Evolutionary conservation across 2,113 vertebrate genomes (phyloP).

Genomic region (Atlantisia rogersi): DNA sequence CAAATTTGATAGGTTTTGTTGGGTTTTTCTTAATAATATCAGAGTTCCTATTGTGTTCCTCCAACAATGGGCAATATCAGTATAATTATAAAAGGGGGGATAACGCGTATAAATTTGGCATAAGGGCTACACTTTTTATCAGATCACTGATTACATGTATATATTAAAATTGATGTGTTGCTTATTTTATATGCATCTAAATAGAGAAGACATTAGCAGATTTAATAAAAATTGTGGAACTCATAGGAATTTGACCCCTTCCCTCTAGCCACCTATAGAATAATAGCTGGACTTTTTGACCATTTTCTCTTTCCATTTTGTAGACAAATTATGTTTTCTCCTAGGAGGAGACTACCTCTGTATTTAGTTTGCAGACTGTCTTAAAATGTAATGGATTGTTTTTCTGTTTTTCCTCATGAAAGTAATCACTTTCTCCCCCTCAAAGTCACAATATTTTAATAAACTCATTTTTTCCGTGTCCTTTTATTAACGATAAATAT

Average conservation of each 20-base stretch:
- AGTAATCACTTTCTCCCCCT: background rate
- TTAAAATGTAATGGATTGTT: background rate
- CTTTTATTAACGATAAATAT: background rate
- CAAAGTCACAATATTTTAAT: background rate
- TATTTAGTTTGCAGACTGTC: no score
- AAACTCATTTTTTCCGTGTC: background rate
- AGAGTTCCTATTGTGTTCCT: constrained; percentile 19
- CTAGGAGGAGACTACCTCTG: background rate
- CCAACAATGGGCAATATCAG: background rate
- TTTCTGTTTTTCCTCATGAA: background rate
- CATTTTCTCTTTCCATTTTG: background rate
- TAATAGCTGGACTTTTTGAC: background rate
- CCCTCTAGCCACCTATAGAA: background rate
- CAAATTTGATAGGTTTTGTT: background rate
- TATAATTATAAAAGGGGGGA: background rate
- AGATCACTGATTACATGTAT: background rate
- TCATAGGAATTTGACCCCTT: background rate
- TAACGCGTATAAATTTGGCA: background rate
- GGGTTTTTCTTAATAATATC: background rate
- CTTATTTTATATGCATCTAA: constrained; percentile 5
- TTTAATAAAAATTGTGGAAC: background rate
- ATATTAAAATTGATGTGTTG: background rate
- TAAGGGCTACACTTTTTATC: background rate
- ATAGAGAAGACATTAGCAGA: background rate
- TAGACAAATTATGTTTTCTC: background rate